phyloP scores from a whole-genome alignment of 1,140 invertebrate species.

The Orchestia grillus region DNA sequence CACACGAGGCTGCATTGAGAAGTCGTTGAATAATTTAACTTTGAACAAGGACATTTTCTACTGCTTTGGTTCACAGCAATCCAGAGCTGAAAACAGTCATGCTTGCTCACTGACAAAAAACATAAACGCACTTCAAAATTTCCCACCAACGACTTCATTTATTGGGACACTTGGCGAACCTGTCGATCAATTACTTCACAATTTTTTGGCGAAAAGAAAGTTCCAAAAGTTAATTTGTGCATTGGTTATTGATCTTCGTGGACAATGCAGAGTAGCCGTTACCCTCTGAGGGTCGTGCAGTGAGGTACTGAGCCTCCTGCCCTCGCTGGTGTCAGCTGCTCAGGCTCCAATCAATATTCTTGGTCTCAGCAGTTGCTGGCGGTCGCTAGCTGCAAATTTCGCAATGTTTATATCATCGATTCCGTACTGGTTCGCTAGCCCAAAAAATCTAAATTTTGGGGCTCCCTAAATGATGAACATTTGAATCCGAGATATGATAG shows the following conservation, averaged over 20 bases:
- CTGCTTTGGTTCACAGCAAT: neutral
- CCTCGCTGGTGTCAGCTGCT: constrained; percentile 45
- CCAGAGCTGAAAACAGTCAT: neutral
- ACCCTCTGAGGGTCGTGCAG: constrained; percentile 25
- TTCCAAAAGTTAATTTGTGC: neutral
- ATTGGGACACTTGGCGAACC: neutral
- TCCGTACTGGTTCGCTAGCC: neutral
- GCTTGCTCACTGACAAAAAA: neutral
- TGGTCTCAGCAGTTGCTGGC: constrained; percentile 24
- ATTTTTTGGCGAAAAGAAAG: neutral
- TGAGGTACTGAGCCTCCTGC: neutral
- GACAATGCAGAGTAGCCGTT: neutral
- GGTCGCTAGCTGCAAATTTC: constrained; percentile 28
- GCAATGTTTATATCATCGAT: neutral
- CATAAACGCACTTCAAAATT: neutral
- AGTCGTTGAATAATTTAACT: neutral
- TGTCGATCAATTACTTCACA: neutral
- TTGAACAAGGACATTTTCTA: neutral
- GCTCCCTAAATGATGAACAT: neutral
- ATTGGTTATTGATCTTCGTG: constrained; percentile 5
- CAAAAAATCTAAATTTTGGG: neutral
- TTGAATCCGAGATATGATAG: neutral
- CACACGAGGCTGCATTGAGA: neutral
- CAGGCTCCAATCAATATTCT: constrained; percentile 26
- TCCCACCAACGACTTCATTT: neutral